Conservation (phyloP, 1,140 invertebrate genomes). For the Ganaspis sp. region DNA sequence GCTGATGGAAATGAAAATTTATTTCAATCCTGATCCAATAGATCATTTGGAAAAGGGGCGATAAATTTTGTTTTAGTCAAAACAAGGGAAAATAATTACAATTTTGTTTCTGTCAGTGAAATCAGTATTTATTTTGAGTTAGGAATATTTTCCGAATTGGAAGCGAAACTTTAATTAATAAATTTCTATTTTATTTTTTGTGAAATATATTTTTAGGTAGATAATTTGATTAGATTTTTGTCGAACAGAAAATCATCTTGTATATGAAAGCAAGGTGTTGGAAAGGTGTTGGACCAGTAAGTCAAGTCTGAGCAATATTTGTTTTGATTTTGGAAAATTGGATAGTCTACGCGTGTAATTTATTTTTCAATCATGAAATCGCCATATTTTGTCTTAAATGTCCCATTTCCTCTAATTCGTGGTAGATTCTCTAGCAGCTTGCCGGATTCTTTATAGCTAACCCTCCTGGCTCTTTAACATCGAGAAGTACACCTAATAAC, state of each 20-base stretch:
- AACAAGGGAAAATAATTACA: constrained; percentile 36
- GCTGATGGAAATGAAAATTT: constrained; percentile 16
- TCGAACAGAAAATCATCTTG: too few relatives aligned
- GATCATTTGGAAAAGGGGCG: background rate
- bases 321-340: background rate
- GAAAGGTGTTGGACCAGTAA: too few relatives aligned
- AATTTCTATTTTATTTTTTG: too few relatives aligned
- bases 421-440: background rate
- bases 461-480: constrained; percentile 40
- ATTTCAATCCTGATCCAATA: constrained; percentile 4
- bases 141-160: too few relatives aligned
- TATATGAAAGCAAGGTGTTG: too few relatives aligned
- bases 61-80: constrained; percentile 10
- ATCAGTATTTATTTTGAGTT: too few relatives aligned
- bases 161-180: too few relatives aligned
- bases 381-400: constrained; percentile 4
- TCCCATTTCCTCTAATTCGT: constrained; percentile 8
- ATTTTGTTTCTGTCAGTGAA: background rate
- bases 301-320: background rate
- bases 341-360: constrained; percentile 1
- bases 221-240: too few relatives aligned
- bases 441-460: background rate
- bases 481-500: constrained; percentile 70
- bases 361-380: constrained; percentile 27
- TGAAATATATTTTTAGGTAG: too few relatives aligned